Evolutionary conservation across 1,140 invertebrate genomes (phyloP), one percentile per base, ranked within the genome.

Genomic region (Chelonus insularis): DNA sequence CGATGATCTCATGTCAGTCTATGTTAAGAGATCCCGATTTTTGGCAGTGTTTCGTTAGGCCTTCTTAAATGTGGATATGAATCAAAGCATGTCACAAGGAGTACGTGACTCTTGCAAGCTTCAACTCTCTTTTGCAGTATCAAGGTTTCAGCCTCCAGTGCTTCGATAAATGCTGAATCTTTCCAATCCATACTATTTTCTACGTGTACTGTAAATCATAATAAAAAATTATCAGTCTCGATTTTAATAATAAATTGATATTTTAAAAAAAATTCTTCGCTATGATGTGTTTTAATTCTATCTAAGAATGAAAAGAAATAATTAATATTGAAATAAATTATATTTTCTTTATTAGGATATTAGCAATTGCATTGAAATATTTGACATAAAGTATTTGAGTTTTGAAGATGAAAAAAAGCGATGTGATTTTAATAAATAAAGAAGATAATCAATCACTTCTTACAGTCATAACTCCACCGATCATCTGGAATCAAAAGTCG

Each of bases 381-480:
- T n/a, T n/a, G n/a, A n/a, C n/a, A n/a, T n/a, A n/a, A n/a, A n/a
- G n/a, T n/a, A n/a, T n/a, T n/a, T n/a, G n/a, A n/a, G n/a, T n/a
- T n/a, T n/a, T n/a, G n/a, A n/a, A n/a, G n/a, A n/a, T n/a, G n/a
- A n/a, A n/a, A n/a, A n/a, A n/a, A n/a, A n/a, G n/a, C n/a, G n/a
- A n/a, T n/a, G n/a, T n/a, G n/a, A n/a, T n/a, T n/a, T n/a, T n/a
- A n/a, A n/a, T n/a, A n/a, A n/a, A n/a, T n/a, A n/a, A n/a, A n/a
- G n/a, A n/a, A n/a, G n/a, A n/a, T n/a, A n/a, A n/a, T n/a, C n/a
- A n/a, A n/a, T n/a, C n/a, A n/a, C n/a, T 18, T 72, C 83, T 85
- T 76, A 86, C 86, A 82, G 70, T 87, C 84, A 73, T 83, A 86
- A 65, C 79, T 86, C 86, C 86, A 87, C 54, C 83, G 79, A 23